These are phyloP conservation scores for Geotrupes spiniger DNA, from an alignment of 2,888 invertebrate genomes.

Conservation along the genomic window DNA sequence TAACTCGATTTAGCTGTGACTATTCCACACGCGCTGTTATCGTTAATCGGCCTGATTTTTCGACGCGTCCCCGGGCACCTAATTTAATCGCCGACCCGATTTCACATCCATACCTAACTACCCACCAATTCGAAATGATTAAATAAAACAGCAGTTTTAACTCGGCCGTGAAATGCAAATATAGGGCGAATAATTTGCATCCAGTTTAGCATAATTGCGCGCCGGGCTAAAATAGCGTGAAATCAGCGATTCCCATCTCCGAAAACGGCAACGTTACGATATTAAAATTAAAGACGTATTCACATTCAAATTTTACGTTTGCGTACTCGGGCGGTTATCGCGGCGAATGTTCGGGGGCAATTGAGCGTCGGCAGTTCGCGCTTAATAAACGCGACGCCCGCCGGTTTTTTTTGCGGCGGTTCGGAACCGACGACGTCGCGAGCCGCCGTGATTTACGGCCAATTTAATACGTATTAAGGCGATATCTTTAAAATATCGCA, in stretches of 20 bases:
- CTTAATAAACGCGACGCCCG: constrained; percentile 17
- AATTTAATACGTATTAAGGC: constrained; percentile 26
- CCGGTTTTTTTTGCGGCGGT: no score
- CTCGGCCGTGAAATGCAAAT: constrained; percentile 10
- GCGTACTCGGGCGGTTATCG: background rate
- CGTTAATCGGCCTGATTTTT: no score
- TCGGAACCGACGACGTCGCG: no score
- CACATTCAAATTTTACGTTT: constrained; percentile 33
- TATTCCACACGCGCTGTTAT: no score
- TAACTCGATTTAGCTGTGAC: no score
- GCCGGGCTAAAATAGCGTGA: constrained; percentile 34
- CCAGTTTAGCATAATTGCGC: constrained; percentile 3
- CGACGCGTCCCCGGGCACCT: no score
- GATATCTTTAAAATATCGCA: constrained; percentile 19
- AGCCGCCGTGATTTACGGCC: constrained; percentile 23
- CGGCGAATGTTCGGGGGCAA: no score
- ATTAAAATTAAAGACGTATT: constrained; percentile 35
- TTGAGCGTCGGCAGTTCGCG: no score
- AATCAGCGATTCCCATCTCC: constrained; percentile 34
- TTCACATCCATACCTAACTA: no score
- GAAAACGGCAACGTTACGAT: constrained; percentile 29
- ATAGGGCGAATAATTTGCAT: constrained; percentile 11
- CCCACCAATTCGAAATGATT: no score
- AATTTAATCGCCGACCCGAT: no score
- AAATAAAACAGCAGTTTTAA: constrained; percentile 1